Evolutionary conservation across 1,140 invertebrate species (phyloP), one percentile per base, ranked within the genome.

Genomic region (Penaeus chinensis): DNA sequence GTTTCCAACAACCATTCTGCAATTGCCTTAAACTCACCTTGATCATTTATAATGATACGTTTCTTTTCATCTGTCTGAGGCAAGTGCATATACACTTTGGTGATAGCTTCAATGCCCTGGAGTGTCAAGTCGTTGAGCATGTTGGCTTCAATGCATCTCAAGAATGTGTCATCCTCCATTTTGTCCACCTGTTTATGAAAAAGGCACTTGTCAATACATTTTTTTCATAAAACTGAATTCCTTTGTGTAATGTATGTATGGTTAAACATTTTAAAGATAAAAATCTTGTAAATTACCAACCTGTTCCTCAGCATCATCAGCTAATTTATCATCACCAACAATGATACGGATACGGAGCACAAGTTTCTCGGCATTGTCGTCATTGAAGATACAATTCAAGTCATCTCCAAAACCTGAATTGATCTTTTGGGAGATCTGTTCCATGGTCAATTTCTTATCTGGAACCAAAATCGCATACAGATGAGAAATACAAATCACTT

Each of bases 391-490:
- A 91, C 98, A 99, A 92, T 99, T 99, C 54, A 99, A 93, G 93
- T 99, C 99, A 92, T 99, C 98, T 87, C 99, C 99, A 93, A 99
- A 99, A 37, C 98, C 98, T 88, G 97, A 97, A 91, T 99, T 99
- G 77, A 99, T 99, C 92, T 99, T 99, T 92, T 99, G 98, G 2
- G 98, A 98, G 91, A 99, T 99, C 92, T 99, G 98, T 93, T 99
- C 99, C 99, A 99, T 99, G 27, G 98, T 99, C 60, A 99, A 93
- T 93, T 99, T 99, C 91, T 99, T 99, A 93, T 99, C 99, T 92
- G 91, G 81, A 92, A 91, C 88, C 80, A 47, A 47, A 47, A 47
- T 47, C 47, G 4, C 32, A 37, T 16, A 18, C 42, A 19, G 13
- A 7, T 65, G 22, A 65, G 20, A 54, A 47, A 47, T 47, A 47